Conservation (phyloP, 2,113 vertebrate genomes). For the Etheostoma spectabile region DNA sequence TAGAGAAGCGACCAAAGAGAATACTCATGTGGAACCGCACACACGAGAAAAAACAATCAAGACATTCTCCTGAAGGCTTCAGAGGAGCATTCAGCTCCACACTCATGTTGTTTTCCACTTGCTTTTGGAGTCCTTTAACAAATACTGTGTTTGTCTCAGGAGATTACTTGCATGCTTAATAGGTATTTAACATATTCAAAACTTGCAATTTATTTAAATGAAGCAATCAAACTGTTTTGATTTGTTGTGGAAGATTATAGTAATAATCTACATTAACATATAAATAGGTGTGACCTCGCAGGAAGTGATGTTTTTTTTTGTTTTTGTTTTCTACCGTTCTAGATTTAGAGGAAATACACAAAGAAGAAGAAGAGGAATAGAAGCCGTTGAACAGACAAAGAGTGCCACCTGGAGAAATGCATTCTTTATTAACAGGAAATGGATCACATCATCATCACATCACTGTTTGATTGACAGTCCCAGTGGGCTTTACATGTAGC, state of each 20-base stretch:
- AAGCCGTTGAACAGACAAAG: not conserved
- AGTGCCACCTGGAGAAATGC: not conserved
- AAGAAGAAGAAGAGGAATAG: not conserved
- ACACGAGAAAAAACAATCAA: constrained; percentile 52
- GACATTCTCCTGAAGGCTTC: constrained; percentile 26
- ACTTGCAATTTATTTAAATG: constrained; percentile 52
- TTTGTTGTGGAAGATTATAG: constrained; percentile 43
- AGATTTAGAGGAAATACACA: not conserved
- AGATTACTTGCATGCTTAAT: constrained; percentile 39
- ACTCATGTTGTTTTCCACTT: constrained; percentile 19
- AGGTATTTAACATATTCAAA: constrained; percentile 48
- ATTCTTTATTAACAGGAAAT: constrained; percentile 19
- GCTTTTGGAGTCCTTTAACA: constrained; percentile 26
- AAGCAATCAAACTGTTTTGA: constrained; percentile 63
- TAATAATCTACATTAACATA: constrained; percentile 64
- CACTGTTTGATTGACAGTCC: not conserved
- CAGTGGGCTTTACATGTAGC: constrained; percentile 16
- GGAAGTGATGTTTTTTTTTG: not conserved
- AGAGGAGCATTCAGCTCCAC: constrained; percentile 21
- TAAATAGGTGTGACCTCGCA: constrained; percentile 40
- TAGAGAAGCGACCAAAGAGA: constrained; percentile 61
- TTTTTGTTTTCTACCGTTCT: not conserved
- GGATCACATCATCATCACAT: not conserved
- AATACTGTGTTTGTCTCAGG: constrained; percentile 45
- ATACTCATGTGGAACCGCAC: constrained; percentile 56